Evolutionary conservation across 1,140 invertebrate genomes (phyloP), one percentile per base, ranked within the genome.

Genomic region (Drosophila funebris): DNA sequence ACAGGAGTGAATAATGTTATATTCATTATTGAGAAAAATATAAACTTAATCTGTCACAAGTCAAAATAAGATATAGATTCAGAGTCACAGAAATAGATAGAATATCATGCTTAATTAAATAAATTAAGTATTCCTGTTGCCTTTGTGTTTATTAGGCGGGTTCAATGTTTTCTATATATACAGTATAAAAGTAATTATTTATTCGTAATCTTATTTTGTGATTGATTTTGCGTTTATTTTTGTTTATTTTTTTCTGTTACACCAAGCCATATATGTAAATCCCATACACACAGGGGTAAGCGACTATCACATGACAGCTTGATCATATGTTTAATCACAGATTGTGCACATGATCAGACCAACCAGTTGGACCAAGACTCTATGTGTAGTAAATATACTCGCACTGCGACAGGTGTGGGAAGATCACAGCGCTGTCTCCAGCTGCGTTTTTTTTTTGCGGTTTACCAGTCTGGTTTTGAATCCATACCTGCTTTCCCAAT

Each of bases 331-430:
- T 69, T 33, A n/a, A 52, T 22, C 39, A 54, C 37, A 62, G 22
- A 46, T 29, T 37, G 60, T 16, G 31, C 60, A 71, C 61, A 50
- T 71, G 68, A 71, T 64, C 68, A 31, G 31, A 54, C 13, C 44
- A 61, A 61, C 41, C 50, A 56, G 60, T 56, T 44, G 60, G 24
- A 22, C 39, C 16, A 70, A 36, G 58, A 36, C 22, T 27, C 22
- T 44, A 22, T 33, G 27, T 54, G 50, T 18, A 46, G 5, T 9
- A n/a, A n/a, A n/a, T n/a, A 22, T 20, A 33, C 9, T 13, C 13
- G 4, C n/a, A 60, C 9, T 22, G 43, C 41, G 24, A 31, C 63
- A 66, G 41, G 53, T 69, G 66, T 50, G 54, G 56, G 44, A 44
- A 60, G 31, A 48, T 41, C 39, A n/a, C n/a, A n/a, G n/a, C n/a